Base-by-base conservation (phyloP, 2,888 invertebrate genomes). In the Carcina quercana region DNA sequence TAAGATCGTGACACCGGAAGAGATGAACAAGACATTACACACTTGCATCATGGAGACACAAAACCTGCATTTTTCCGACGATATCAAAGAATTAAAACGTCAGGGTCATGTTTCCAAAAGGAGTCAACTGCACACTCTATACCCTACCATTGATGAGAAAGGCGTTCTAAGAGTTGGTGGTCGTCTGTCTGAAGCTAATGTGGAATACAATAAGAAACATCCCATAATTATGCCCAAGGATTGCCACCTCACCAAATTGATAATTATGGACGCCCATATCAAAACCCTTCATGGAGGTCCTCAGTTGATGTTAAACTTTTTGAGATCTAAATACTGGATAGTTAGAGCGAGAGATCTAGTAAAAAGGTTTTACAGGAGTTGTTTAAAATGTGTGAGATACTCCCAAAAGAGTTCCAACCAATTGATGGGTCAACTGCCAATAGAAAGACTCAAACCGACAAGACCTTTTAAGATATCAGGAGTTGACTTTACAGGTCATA, bases 221-320 rank as follows among this genome's bases (percentile, higher is more conserved):
- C 43, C 42, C 8, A 35, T 44, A 3, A 32, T 46, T 4, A 14
- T 46, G 2, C 37, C 40, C 2, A 5, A 13, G 11, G 34, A 31
- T 6, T 17, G 20, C 7, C 33, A 39, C 19, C 19, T 46, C 4
- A 37, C 38, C 2, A 13, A 24, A 3, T 28, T 46, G 10, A 6
- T 46, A 5, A 20, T 46, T n/a, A 21, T 8, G 5, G 43, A 43
- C 14, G 45, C 40, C 5, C 45, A 46, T 8, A 10, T 25, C 8
- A 41, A 32, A 28, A 46, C 45, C 1, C 27, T 47, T 5, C 50
- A 50, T 32, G 47, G 45, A 12, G 47, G 50, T 11, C 37, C 34
- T 5, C 32, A 38, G 26, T 8, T 43, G 4, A 43, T 42, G 37
- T 7, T 45, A 5, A 42, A 37, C 17, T 38, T 31, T 5, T 30